Evolutionary conservation across 2,888 invertebrate species (phyloP).

Genomic region (Ceraclea dissimilis): DNA sequence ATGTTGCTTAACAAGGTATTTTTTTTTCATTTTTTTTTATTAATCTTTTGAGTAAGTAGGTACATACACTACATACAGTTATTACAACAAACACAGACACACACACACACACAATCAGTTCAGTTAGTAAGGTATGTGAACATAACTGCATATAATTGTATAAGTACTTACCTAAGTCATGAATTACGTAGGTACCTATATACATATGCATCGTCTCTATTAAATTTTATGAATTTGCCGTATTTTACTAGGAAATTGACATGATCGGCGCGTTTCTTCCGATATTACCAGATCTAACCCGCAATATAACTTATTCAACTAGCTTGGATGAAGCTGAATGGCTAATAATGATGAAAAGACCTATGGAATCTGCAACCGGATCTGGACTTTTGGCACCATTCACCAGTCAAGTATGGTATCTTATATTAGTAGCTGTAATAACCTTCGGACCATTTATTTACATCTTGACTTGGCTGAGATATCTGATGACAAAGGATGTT

Average conservation of each 20-base stretch:
- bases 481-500: slow-evolving; percentile 53
- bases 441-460: slow-evolving; percentile 75
- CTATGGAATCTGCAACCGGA: slow-evolving; percentile 73
- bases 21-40: neutral
- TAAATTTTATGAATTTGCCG: no score
- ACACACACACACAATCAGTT: no score
- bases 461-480: slow-evolving; percentile 56
- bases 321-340: slow-evolving; percentile 68
- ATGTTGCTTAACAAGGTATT: slow-evolving; percentile 53
- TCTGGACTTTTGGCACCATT: slow-evolving; percentile 80
- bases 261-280: slow-evolving; percentile 74
- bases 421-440: slow-evolving; percentile 64
- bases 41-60: neutral
- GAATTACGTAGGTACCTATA: no score
- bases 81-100: no score
- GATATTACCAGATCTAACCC: slow-evolving; percentile 49
- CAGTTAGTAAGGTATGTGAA: no score
- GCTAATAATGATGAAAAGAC: slow-evolving; percentile 74
- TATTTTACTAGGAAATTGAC: slow-evolving; percentile 55
- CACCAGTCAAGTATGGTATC: slow-evolving; percentile 61
- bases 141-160: no score
- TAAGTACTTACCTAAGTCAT: no score
- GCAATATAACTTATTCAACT: slow-evolving; percentile 50
- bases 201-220: no score
- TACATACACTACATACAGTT: no score